These are phyloP conservation scores for Eleutherodactylus coqui DNA, from an alignment of 2,797 vertebrate genomes.

Conservation along the genomic window DNA sequence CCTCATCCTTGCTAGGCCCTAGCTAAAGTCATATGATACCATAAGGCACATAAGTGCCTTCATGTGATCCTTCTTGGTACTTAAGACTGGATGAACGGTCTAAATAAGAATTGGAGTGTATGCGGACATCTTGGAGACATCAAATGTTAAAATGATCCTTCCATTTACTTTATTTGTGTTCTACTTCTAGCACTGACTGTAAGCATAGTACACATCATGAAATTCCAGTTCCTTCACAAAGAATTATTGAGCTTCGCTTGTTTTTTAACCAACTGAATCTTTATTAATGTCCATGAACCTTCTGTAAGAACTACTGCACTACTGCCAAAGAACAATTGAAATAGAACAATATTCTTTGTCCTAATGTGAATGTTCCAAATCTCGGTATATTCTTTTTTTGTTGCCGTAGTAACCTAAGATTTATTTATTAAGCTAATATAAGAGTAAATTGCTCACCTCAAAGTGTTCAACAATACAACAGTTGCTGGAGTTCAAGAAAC, in stretches of 20 bases:
- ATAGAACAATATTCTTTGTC: neutral
- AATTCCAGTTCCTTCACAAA: neutral
- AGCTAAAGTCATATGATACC: no score
- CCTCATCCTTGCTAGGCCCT: no score
- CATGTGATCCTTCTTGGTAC: no score
- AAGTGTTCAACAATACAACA: slow-evolving; percentile 33
- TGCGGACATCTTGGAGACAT: neutral
- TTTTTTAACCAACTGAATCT: neutral
- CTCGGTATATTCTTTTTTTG: neutral
- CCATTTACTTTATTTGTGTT: neutral
- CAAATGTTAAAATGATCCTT: neutral
- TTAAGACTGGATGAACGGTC: no score
- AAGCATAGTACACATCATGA: neutral
- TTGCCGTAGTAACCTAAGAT: slow-evolving; percentile 38
- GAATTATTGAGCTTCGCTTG: neutral
- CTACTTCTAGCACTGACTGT: no score
- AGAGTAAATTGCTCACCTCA: slow-evolving; percentile 52
- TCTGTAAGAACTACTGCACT: neutral
- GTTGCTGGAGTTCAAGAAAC: slow-evolving; percentile 35
- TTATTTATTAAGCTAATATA: slow-evolving; percentile 51
- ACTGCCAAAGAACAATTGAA: neutral
- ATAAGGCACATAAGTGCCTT: no score
- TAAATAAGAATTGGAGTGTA: no score
- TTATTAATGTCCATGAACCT: neutral
- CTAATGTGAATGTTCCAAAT: slow-evolving; percentile 30